A percentile compares a stretch with the other conserved stretches of the same genome.
Conservation (phyloP, 2,888 invertebrate species). For the Eupeodes latifasciatus region DNA sequence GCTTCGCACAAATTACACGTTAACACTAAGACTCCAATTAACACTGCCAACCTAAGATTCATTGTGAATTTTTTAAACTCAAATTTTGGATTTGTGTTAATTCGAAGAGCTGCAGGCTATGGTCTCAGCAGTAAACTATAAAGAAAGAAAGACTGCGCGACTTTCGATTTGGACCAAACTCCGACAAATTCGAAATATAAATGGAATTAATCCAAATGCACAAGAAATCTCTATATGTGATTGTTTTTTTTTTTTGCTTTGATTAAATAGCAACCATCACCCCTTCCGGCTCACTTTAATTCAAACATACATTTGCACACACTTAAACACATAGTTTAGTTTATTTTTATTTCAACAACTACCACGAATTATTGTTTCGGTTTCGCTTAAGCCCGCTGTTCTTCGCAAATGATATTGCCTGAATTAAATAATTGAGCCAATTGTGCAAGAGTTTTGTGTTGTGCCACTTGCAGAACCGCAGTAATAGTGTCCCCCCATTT, state of each 20-base stretch:
- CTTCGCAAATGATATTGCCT: slow-evolving; percentile 80
- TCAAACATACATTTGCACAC: slow-evolving; percentile 7
- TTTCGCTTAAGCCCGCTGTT: slow-evolving; percentile 78
- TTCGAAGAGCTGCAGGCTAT: slow-evolving; percentile 53
- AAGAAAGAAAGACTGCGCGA: slow-evolving; percentile 57
- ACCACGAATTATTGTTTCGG: slow-evolving; percentile 77
- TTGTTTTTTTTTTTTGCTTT: slow-evolving; percentile 39
- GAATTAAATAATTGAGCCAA: slow-evolving; percentile 83
- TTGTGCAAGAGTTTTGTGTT: slow-evolving; percentile 79
- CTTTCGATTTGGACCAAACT: slow-evolving; percentile 66
- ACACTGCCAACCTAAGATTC: slow-evolving; percentile 80
- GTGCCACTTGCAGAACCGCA: slow-evolving; percentile 42
- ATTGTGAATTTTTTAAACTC: slow-evolving; percentile 72
- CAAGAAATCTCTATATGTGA: slow-evolving; percentile 58
- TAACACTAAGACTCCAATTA: slow-evolving; percentile 83
- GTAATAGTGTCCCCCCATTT: slow-evolving; percentile 50
- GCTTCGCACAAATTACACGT: slow-evolving; percentile 84
- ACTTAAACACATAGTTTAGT: background rate
- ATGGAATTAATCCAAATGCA: slow-evolving; percentile 61
- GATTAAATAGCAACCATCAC: slow-evolving; percentile 77
- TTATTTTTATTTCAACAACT: slow-evolving; percentile 47
- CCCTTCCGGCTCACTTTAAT: slow-evolving; percentile 78
- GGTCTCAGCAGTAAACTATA: slow-evolving; percentile 48
- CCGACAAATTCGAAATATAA: slow-evolving; percentile 73
- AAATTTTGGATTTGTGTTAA: background rate